Evolutionary conservation across 2,113 vertebrate genomes (phyloP).

Genomic region (Gasterosteus nipponicus): DNA sequence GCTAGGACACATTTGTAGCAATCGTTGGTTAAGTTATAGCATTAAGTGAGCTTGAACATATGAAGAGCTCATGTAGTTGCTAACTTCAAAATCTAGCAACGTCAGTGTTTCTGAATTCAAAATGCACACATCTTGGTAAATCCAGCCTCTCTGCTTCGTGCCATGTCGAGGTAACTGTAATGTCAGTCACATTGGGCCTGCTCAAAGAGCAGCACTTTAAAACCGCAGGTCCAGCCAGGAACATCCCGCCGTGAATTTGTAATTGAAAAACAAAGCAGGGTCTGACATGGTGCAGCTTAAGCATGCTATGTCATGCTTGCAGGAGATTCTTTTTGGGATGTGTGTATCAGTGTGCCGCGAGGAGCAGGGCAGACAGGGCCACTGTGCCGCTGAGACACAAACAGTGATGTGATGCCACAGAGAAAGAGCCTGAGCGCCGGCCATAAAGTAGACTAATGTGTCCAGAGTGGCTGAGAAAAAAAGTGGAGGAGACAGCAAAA

Average conservation of each 20-base stretch:
- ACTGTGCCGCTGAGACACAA: slow-evolving; percentile 39
- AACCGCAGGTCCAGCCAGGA: not conserved
- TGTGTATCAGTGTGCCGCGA: slow-evolving; percentile 36
- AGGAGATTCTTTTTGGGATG: slow-evolving; percentile 27
- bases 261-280: slow-evolving; percentile 38
- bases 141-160: not conserved
- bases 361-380: slow-evolving; percentile 43
- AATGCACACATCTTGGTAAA: not conserved
- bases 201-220: slow-evolving; percentile 40
- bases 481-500: slow-evolving; percentile 45
- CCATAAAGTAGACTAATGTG: slow-evolving; percentile 65
- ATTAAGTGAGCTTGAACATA: not conserved
- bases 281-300: slow-evolving; percentile 13
- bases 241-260: slow-evolving; percentile 26
- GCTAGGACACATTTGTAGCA: not conserved
- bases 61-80: not conserved
- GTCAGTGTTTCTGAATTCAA: not conserved
- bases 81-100: not conserved
- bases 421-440: slow-evolving; percentile 8
- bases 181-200: not conserved
- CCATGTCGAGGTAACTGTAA: not conserved
- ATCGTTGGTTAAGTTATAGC: no score
- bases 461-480: slow-evolving; percentile 57
- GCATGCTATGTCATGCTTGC: slow-evolving; percentile 22
- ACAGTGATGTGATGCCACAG: slow-evolving; percentile 41